Base-by-base conservation (phyloP, 2,797 vertebrate genomes). In the Rhabdomys pumilio region DNA sequence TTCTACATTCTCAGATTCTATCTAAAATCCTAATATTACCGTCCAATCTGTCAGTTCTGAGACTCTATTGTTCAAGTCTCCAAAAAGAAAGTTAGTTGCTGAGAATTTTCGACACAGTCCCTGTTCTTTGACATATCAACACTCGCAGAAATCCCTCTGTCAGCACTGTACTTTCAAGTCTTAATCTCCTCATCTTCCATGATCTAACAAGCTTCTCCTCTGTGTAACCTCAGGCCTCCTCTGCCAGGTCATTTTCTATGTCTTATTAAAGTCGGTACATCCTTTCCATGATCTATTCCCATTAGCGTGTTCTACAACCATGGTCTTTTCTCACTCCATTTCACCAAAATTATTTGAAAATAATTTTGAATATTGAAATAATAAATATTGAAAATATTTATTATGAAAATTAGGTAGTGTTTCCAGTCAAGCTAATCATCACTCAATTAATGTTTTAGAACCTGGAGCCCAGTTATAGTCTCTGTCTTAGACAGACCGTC, bases 171-270 rank as follows among this genome's bases (percentile, higher is more conserved):
- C 72, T 84, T 80, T 89, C 61, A 95, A 72, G 87, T 75, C 44
- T 93, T 95, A 72, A 81, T 53, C n/a, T 94, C 65, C 63, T 55
- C 53, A 31, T 34, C 11, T 93, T 31, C 80, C 89, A 90, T 24
- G 80, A 93, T 76, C 41, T 65, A 53, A 89, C 22, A 31, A 75
- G 77, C 31, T 57, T 81, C 20, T 53, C 22, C 26, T 34, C 47
- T 8, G 65, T 47, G n/a, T 53, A 83, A 88, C 10, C n/a, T 63
- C 50, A 89, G 31, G 1, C 5, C 44, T 89, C 82, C 12, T 44
- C 3, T 67, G 22, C 6, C 11, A 65, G 76, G 29, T 10, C 44
- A 76, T 55, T 75, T 6, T 50, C 34, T 90, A 22, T 24, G 0
- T 41, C 29, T 72, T 24, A 80, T 72, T 55, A 69, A 29, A 47